Percentiles rank a stretch among this genome's conserved stretches.
phyloP scores from a whole-genome alignment of 2,113 vertebrate genomes.

The Sturnira hondurensis region DNA sequence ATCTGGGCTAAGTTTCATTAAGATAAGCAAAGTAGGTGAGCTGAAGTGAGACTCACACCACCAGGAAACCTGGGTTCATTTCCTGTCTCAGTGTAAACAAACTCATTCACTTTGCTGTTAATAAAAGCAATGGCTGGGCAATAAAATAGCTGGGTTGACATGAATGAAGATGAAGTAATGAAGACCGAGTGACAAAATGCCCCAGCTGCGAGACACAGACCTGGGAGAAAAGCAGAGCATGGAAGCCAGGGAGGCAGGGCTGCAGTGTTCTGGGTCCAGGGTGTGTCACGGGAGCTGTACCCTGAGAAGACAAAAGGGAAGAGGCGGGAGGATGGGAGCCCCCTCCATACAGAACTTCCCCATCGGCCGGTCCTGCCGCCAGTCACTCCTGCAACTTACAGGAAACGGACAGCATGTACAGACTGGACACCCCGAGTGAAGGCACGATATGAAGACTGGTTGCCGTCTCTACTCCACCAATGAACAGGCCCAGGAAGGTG shows the following conservation, averaged over 20 bases:
- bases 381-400: not conserved
- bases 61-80: not conserved
- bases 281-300: not conserved
- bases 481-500: conserved; percentile 8
- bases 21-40: not conserved
- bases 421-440: not conserved
- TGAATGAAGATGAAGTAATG: conserved; percentile 42
- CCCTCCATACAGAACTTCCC: not conserved
- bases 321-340: not conserved
- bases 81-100: conserved; percentile 31
- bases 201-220: conserved; percentile 8
- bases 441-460: not conserved
- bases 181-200: not conserved
- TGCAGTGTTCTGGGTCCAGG: not conserved
- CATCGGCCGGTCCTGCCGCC: not conserved
- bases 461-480: conserved; percentile 32
- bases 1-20: not conserved
- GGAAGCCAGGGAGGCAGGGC: not conserved
- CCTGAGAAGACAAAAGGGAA: not conserved
- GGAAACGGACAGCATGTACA: not conserved
- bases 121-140: conserved; percentile 1
- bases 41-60: not conserved
- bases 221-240: not conserved
- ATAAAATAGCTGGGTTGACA: not conserved
- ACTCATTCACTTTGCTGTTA: conserved; percentile 24